Base-by-base conservation (phyloP, 2,113 vertebrate genomes). In the Tupaia chinensis region DNA sequence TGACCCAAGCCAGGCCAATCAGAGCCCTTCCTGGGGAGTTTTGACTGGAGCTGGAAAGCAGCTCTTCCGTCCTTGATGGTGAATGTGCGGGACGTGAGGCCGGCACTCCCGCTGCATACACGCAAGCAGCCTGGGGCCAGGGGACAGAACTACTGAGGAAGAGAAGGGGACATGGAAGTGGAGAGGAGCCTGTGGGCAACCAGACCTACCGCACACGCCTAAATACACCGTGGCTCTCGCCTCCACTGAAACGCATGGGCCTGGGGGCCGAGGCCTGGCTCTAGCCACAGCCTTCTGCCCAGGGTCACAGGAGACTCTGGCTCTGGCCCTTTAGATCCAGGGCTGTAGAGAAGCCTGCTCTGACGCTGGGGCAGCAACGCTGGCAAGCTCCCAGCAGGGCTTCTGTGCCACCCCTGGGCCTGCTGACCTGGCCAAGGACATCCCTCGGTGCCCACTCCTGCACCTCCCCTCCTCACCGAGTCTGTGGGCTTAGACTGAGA, bases 1-100 rank as follows among this genome's bases (percentile, higher is more conserved):
- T 87, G 87, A 79, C 82, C 70, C n/a, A 61, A 69, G 58, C 20
- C 44, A 60, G 44, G 32, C 87, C 93, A 93, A 86, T 87, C 93
- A 86, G 56, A 89, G 63, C 6, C 16, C 83, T 85, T 88, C 63
- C 34, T 34, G 63, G 79, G 23, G 13, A 1, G 68, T 34, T 44
- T 32, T 14, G 1, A 4, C 32, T 1, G 20, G 22, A 34, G 70
- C 9, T 23, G 66, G 22, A 66, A 20, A 54, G n/a, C n/a, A 0
- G 0, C 13, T 44, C 54, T 44, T 15, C 27, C 29, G 6, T 56
- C 19, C 12, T 19, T 1, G 5, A 20, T n/a, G 4, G 0, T 22
- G 65, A 58, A 34, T 20, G 1, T 13, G 9, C 13, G 56, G 70
- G 5, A 5, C 3, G 1, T 22, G 54, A 60, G 34, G 8, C 6